Percentiles rank a stretch among this genome's conserved stretches.
These are phyloP conservation scores for Dusona sp. DNA, from an alignment of 2,888 invertebrate species.

Conservation along the genomic window DNA sequence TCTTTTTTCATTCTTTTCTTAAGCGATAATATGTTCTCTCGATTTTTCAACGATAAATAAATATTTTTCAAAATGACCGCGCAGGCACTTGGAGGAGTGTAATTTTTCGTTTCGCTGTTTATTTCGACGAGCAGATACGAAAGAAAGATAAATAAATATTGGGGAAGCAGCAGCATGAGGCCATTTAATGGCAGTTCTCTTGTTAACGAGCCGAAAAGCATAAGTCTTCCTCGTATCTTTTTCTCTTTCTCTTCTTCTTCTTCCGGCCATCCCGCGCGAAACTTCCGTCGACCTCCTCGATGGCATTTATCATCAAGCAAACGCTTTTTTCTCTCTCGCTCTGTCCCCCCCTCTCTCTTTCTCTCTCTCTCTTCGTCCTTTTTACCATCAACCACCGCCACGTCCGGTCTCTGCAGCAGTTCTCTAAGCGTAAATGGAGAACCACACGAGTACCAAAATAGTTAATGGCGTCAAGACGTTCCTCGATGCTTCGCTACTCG, in stretches of 20 bases:
- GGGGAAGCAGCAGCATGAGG: conserved; percentile 69
- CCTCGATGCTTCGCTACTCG: conserved; percentile 46
- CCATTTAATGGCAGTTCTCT: conserved; percentile 68
- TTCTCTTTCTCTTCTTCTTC: conserved; percentile 37
- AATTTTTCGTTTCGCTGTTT: conserved; percentile 46
- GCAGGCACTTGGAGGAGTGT: conserved; percentile 64
- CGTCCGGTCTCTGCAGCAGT: conserved; percentile 47
- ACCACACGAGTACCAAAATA: conserved; percentile 52
- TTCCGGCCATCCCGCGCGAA: conserved; percentile 33
- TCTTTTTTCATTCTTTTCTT: conserved; percentile 4
- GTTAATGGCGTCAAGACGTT: conserved; percentile 55
- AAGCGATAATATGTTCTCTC: conserved; percentile 38
- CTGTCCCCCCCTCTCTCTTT: conserved; percentile 1
- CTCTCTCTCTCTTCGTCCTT: conserved; percentile 24
- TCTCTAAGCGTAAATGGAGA: conserved; percentile 56
- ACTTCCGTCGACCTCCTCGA: conserved; percentile 45
- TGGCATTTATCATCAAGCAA: conserved; percentile 63
- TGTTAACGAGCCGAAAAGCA: conserved; percentile 62
- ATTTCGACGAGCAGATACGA: conserved; percentile 26
- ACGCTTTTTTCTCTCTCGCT: conserved; percentile 1
- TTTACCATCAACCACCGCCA: conserved; percentile 55
- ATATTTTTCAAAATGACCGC: conserved; percentile 59
- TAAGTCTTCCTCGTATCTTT: conserved; percentile 42
- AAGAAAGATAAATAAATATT: conserved; percentile 64
- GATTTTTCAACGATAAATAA: conserved; percentile 51